phyloP scores from a whole-genome alignment of 2,888 invertebrate genomes.

The Dolichomitus sp. region DNA sequence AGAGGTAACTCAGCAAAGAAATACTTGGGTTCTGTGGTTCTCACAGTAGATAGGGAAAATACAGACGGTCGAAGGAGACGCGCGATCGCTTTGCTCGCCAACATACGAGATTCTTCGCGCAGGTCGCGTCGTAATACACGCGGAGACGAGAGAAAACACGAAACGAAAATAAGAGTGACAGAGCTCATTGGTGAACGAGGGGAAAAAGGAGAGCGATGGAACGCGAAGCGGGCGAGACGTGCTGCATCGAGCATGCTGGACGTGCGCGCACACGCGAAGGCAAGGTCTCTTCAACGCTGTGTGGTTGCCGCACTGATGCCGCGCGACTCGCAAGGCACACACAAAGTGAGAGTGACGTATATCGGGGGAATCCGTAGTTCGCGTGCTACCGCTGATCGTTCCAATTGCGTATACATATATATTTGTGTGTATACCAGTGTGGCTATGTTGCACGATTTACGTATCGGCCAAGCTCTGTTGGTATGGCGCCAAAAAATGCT shows the following conservation, averaged over 20 bases:
- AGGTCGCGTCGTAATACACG: slow-evolving; percentile 19
- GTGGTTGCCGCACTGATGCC: neutral
- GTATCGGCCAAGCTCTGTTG: slow-evolving; percentile 41
- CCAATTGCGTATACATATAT: slow-evolving; percentile 45
- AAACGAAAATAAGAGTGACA: slow-evolving; percentile 80
- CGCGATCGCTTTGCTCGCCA: slow-evolving; percentile 30
- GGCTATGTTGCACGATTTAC: neutral
- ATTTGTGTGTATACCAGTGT: neutral
- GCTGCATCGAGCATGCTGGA: slow-evolving; percentile 55
- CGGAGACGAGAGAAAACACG: slow-evolving; percentile 67
- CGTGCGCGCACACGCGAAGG: slow-evolving; percentile 49
- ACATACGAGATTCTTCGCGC: slow-evolving; percentile 44
- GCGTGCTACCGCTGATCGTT: slow-evolving; percentile 54
- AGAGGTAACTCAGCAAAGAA: slow-evolving; percentile 43
- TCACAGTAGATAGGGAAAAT: slow-evolving; percentile 60
- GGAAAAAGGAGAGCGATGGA: slow-evolving; percentile 41
- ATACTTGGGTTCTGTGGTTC: slow-evolving; percentile 58
- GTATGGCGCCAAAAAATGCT: slow-evolving; percentile 47
- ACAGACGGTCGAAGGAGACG: slow-evolving; percentile 27
- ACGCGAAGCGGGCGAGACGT: slow-evolving; percentile 19
- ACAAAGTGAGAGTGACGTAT: slow-evolving; percentile 61
- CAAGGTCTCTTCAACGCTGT: slow-evolving; percentile 44
- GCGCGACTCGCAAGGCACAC: slow-evolving; percentile 21
- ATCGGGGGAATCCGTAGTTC: slow-evolving; percentile 53
- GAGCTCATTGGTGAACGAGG: slow-evolving; percentile 13